phyloP scores from a whole-genome alignment of 1,140 invertebrate species.

The Bombus turneri region DNA sequence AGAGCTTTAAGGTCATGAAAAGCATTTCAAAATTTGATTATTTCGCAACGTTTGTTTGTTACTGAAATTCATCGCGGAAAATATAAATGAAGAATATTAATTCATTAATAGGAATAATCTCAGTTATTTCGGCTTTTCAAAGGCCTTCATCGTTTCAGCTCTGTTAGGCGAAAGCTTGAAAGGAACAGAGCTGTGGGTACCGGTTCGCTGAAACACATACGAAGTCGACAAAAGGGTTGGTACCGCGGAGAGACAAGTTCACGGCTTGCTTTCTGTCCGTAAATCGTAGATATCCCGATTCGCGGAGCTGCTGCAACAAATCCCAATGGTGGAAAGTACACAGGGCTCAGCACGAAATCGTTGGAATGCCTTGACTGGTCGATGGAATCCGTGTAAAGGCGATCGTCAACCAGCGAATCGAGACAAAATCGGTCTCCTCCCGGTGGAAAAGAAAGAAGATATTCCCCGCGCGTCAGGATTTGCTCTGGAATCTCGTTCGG shows the following conservation, averaged over 20 bases:
- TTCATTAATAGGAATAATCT: too few relatives aligned
- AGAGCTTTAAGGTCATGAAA: too few relatives aligned
- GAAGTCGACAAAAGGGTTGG: background rate
- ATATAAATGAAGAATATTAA: too few relatives aligned
- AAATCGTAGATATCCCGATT: constrained; percentile 6
- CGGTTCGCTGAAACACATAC: background rate
- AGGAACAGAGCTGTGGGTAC: background rate
- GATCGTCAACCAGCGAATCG: constrained; percentile 41
- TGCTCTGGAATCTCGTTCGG: constrained; percentile 61
- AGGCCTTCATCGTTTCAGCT: background rate
- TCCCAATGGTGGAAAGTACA: constrained; percentile 40
- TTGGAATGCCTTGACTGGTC: constrained; percentile 31
- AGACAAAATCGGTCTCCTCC: constrained; percentile 39
- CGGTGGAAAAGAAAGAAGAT: constrained; percentile 53
- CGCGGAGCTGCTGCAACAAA: constrained; percentile 10
- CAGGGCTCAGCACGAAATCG: constrained; percentile 27
- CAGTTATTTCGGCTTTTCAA: too few relatives aligned
- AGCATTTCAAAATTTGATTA: too few relatives aligned
- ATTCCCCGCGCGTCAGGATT: constrained; percentile 57
- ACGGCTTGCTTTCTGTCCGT: background rate
- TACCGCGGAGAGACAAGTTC: background rate
- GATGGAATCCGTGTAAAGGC: constrained; percentile 51
- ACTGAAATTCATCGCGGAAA: too few relatives aligned
- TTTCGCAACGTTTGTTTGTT: too few relatives aligned
- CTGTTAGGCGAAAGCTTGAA: background rate